Conservation (phyloP, 2,888 invertebrate species). For the Scaptomyza reducta region DNA sequence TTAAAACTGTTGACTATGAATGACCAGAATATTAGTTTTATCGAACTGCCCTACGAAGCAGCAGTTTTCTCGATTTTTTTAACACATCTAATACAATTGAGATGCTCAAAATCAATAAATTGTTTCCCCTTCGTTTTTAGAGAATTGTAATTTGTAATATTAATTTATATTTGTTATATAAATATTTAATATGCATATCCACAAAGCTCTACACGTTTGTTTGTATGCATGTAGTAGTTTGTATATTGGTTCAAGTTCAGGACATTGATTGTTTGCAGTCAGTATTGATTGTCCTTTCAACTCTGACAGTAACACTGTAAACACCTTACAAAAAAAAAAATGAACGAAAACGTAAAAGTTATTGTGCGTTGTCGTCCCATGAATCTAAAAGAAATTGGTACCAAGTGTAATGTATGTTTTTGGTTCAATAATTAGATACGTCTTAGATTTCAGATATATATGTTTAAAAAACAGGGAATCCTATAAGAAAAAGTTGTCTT, state of each 20-base stretch:
- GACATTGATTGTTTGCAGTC: slow-evolving; percentile 15
- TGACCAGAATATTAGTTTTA: too few relatives aligned
- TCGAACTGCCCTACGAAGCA: too few relatives aligned
- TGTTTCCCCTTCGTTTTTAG: not conserved
- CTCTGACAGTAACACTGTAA: not conserved
- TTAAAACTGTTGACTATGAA: too few relatives aligned
- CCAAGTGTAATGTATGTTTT: slow-evolving; percentile 85
- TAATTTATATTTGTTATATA: not conserved
- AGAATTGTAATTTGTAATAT: not conserved
- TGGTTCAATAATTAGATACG: not conserved
- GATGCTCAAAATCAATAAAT: not conserved
- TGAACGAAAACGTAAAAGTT: slow-evolving; percentile 82
- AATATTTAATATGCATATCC: not conserved
- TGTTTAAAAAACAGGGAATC: too few relatives aligned
- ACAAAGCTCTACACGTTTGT: not conserved
- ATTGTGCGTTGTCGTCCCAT: slow-evolving; percentile 90
- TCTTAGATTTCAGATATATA: not conserved
- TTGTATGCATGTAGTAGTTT: slow-evolving; percentile 3
- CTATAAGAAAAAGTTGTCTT: too few relatives aligned
- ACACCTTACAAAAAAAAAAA: slow-evolving; percentile 30
- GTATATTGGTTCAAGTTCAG: slow-evolving; percentile 43
- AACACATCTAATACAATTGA: too few relatives aligned
- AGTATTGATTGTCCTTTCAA: slow-evolving; percentile 12
- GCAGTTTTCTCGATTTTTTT: too few relatives aligned
- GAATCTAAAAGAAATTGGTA: slow-evolving; percentile 89